phyloP scores from a whole-genome alignment of 2,797 vertebrate genomes.

The Hydrophis major region DNA sequence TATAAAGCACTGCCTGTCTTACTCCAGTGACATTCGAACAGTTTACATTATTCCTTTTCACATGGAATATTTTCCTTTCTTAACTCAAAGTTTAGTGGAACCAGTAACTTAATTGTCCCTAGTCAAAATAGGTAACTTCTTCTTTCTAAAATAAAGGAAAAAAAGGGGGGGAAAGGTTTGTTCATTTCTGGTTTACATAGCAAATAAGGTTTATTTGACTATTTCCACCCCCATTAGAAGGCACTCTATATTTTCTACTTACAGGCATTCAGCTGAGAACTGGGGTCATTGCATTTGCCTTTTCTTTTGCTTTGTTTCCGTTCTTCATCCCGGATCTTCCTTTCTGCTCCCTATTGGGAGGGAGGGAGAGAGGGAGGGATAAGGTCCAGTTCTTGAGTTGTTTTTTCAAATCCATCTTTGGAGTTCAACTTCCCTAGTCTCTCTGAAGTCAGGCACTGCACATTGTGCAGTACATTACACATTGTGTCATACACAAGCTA shows the following conservation, averaged over 20 bases:
- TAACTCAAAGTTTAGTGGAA: background rate
- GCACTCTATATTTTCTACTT: slow-evolving; percentile 60
- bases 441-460: background rate
- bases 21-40: background rate
- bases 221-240: background rate
- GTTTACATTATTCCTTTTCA: background rate
- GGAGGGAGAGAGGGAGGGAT: too few species aligned
- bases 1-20: background rate
- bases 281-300: slow-evolving; percentile 87
- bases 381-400: background rate
- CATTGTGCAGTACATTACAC: too few species aligned
- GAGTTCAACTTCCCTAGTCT: background rate
- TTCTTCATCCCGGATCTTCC: slow-evolving; percentile 98
- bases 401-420: background rate
- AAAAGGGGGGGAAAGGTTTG: background rate
- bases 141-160: background rate
- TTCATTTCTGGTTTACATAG: background rate
- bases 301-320: slow-evolving; percentile 97
- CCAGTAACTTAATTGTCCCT: background rate
- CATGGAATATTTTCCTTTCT: background rate
- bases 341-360: slow-evolving; percentile 82
- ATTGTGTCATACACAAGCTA: background rate
- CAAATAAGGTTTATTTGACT: background rate
- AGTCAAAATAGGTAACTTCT: background rate
- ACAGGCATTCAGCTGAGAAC: slow-evolving; percentile 72